Percentiles rank a stretch among this genome's conserved stretches.
phyloP scores from a whole-genome alignment of 2,888 invertebrate species.

The Escarpia spicata region DNA sequence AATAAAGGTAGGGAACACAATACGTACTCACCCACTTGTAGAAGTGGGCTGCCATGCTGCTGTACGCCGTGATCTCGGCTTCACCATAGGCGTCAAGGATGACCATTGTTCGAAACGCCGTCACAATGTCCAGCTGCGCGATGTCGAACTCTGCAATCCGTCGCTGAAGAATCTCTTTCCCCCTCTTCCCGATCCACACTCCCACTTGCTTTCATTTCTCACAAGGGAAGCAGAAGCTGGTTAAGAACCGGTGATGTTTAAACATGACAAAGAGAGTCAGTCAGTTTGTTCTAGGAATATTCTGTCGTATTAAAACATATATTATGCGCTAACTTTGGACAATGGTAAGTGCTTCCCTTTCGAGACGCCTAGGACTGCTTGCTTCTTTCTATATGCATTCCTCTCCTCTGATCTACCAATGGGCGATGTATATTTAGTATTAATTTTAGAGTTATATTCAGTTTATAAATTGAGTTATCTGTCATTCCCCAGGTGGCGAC shows the following conservation, averaged over 20 bases:
- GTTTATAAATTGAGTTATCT: too few species aligned
- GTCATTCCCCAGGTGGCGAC: too few species aligned
- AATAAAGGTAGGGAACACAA: too few species aligned
- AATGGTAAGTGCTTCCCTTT: too few species aligned
- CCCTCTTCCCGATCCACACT: neutral
- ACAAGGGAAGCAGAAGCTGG: neutral
- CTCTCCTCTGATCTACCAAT: too few species aligned
- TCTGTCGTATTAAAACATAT: too few species aligned
- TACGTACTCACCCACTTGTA: neutral
- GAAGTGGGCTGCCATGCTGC: neutral
- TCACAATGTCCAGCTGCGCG: neutral
- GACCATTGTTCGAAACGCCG: neutral
- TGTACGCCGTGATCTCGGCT: neutral
- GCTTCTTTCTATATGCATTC: too few species aligned
- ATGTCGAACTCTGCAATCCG: constrained; percentile 14
- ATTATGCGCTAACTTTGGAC: too few species aligned
- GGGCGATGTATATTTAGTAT: too few species aligned
- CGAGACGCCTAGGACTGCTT: too few species aligned
- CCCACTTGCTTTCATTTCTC: neutral
- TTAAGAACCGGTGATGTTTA: neutral
- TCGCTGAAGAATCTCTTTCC: neutral
- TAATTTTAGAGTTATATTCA: too few species aligned
- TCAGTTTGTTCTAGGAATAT: neutral
- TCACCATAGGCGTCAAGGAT: neutral
- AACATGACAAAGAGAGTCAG: neutral